Percentiles rank a stretch among this genome's conserved stretches.
These are phyloP conservation scores for Hypomesus transpacificus DNA, from an alignment of 2,113 vertebrate genomes.

Conservation along the genomic window DNA sequence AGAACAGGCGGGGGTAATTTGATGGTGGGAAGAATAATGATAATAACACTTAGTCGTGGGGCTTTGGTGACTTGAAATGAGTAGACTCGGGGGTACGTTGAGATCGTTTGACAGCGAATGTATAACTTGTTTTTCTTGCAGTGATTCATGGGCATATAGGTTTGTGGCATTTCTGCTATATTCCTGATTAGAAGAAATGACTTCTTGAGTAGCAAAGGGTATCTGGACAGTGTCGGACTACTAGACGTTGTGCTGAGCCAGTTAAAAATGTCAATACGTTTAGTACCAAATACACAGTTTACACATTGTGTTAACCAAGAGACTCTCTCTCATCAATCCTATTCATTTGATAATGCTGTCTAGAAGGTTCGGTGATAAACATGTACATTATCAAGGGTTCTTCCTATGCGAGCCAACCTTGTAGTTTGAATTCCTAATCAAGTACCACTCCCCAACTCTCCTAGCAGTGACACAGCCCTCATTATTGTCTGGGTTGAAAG, in stretches of 20 bases:
- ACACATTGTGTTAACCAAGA: constrained; percentile 9
- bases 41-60: constrained; percentile 51
- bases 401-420: neutral
- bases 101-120: constrained; percentile 23
- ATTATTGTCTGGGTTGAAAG: constrained; percentile 11
- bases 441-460: constrained; percentile 1
- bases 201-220: constrained; percentile 35
- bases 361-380: neutral
- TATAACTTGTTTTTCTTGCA: constrained; percentile 33
- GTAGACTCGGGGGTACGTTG: constrained; percentile 17
- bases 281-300: constrained; percentile 7
- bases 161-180: constrained; percentile 49
- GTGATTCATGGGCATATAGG: constrained; percentile 19
- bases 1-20: constrained; percentile 38
- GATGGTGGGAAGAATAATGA: constrained; percentile 51
- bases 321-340: too few species aligned
- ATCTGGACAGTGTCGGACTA: constrained; percentile 34
- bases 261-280: neutral
- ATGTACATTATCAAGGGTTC: neutral
- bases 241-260: constrained; percentile 21
- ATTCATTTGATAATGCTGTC: neutral
- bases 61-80: constrained; percentile 41
- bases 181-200: constrained; percentile 44
- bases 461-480: neutral
- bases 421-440: constrained; percentile 26